Conservation (phyloP, 1,140 invertebrate genomes). For the Drosophila dunni region DNA sequence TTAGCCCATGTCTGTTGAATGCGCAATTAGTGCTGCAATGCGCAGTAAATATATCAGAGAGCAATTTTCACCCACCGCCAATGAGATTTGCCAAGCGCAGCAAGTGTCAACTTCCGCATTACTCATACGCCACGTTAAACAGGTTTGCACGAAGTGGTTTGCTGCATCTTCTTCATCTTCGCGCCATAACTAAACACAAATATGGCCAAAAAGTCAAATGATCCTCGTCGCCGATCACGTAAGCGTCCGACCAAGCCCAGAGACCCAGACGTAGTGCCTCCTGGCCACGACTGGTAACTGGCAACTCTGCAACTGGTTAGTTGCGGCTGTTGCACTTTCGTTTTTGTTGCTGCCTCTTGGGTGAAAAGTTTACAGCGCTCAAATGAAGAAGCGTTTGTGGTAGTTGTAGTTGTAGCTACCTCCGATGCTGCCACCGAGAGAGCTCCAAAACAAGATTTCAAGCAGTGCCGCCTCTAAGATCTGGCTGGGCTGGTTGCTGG, state of each 20-base stretch:
- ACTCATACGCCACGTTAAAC: conserved; percentile 74
- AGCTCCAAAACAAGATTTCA: conserved; percentile 75
- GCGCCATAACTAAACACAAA: conserved; percentile 75
- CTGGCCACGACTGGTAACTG: conserved; percentile 13
- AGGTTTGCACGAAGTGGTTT: conserved; percentile 40
- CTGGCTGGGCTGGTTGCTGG: conserved; percentile 49
- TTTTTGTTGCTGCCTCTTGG: conserved; percentile 61
- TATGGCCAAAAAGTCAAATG: conserved; percentile 80
- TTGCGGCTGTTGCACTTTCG: conserved; percentile 70
- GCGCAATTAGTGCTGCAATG: conserved; percentile 62
- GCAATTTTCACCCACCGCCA: conserved; percentile 70
- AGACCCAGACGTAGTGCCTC: conserved; percentile 40
- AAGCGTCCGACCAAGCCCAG: conserved; percentile 77
- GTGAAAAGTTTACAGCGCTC: conserved; percentile 71
- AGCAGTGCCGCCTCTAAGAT: conserved; percentile 47
- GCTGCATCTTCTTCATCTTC: conserved; percentile 64
- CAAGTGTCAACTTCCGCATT: conserved; percentile 82
- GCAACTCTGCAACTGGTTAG: conserved; percentile 34
- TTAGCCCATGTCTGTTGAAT: conserved; percentile 45
- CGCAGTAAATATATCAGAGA: conserved; percentile 75
- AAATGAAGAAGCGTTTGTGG: conserved; percentile 79
- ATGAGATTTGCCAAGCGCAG: conserved; percentile 33
- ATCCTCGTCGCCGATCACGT: conserved; percentile 71
- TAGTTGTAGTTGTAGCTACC: conserved; percentile 7
- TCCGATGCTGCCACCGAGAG: conserved; percentile 41